phyloP scores from a whole-genome alignment of 2,797 vertebrate genomes.

The Sebastes ruberrimus region DNA sequence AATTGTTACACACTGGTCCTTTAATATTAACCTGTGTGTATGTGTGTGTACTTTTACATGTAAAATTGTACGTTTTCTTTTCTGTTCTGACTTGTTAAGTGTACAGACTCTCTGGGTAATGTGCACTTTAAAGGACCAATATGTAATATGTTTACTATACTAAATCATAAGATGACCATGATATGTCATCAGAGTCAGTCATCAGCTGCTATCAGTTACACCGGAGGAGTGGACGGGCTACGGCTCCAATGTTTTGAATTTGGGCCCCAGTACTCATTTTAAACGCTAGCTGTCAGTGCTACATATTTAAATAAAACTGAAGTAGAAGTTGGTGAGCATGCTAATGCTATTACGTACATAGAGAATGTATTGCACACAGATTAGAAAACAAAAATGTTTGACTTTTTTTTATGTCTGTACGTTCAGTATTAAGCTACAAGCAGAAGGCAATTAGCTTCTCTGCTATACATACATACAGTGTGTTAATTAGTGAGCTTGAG shows the following conservation, averaged over 20 bases:
- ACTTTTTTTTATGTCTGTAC: background rate
- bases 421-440: background rate
- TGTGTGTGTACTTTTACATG: background rate
- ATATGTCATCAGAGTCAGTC: too few species aligned
- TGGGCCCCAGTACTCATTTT: too few species aligned
- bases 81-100: background rate
- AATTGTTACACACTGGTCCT: too few species aligned
- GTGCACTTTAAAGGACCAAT: background rate
- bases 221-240: too few species aligned
- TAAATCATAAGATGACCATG: too few species aligned
- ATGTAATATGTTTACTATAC: too few species aligned
- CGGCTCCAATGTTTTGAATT: too few species aligned
- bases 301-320: too few species aligned
- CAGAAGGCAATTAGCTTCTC: background rate
- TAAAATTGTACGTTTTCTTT: background rate
- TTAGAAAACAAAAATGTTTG: background rate
- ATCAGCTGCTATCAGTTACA: too few species aligned
- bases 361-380: background rate
- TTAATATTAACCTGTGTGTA: background rate
- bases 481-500: fast-evolving
- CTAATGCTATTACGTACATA: background rate
- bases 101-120: background rate
- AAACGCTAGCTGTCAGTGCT: too few species aligned
- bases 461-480: too few species aligned
- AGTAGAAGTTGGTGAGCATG: background rate